phyloP scores from a whole-genome alignment of 2,113 vertebrate genomes.

The Mus pahari region DNA sequence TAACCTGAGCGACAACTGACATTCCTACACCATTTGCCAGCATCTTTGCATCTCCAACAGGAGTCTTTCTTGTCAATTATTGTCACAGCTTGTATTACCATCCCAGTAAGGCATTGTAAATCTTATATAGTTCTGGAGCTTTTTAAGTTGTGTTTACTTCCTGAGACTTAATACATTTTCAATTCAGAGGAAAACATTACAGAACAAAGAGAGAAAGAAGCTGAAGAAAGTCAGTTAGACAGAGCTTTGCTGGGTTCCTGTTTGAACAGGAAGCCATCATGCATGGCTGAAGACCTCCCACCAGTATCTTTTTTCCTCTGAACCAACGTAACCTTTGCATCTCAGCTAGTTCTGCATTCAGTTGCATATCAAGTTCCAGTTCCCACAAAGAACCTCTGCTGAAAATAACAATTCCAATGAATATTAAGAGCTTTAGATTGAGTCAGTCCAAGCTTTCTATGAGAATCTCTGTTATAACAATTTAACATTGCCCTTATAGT shows the following conservation, averaged over 20 bases:
- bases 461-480: not conserved
- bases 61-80: not conserved
- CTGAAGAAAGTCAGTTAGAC: not conserved
- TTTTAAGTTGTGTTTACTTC: not conserved
- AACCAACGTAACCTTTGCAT: not conserved
- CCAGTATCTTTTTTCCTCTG: not conserved
- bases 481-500: not conserved
- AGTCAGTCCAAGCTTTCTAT: not conserved
- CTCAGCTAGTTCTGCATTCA: not conserved
- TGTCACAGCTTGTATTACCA: not conserved
- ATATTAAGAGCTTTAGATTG: not conserved
- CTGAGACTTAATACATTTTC: not conserved
- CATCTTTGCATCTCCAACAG: not conserved
- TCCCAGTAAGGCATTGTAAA: not conserved
- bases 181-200: not conserved
- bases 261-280: not conserved
- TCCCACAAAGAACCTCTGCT: not conserved
- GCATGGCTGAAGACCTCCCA: not conserved
- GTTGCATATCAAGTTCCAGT: not conserved
- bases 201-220: accelerated
- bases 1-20: not conserved
- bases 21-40: not conserved
- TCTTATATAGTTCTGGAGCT: too few species aligned
- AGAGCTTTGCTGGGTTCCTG: not conserved
- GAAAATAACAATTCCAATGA: not conserved